Evolutionary conservation across 2,888 invertebrate genomes (phyloP).

Genomic region (Danaus chrysippus): DNA sequence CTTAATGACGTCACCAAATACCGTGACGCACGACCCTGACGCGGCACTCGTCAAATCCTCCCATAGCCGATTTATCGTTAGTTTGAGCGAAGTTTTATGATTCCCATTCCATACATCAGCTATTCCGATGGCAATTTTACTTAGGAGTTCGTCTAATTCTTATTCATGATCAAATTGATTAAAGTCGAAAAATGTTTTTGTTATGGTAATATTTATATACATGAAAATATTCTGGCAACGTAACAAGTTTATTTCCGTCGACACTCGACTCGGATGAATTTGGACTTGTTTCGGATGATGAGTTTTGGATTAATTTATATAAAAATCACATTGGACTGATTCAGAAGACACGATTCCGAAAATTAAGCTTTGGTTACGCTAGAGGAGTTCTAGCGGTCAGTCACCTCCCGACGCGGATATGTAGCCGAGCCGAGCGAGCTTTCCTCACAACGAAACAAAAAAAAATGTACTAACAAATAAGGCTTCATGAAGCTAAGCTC

Average conservation of each 20-base stretch:
- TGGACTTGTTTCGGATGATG: background rate
- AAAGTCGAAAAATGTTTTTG: constrained; percentile 43
- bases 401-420: constrained; percentile 60
- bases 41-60: constrained; percentile 57
- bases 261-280: background rate
- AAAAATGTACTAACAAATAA: constrained; percentile 28
- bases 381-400: constrained; percentile 67
- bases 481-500: constrained; percentile 19
- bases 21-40: constrained; percentile 53
- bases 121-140: too few species aligned
- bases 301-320: background rate
- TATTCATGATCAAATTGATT: too few species aligned
- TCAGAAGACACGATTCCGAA: constrained; percentile 12
- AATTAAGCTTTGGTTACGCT: constrained; percentile 55
- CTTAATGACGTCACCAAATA: constrained; percentile 65
- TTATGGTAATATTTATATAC: constrained; percentile 4
- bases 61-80: constrained; percentile 63
- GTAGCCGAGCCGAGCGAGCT: constrained; percentile 32
- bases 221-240: too few species aligned
- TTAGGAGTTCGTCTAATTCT: too few species aligned
- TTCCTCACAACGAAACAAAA: constrained; percentile 42
- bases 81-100: constrained; percentile 31
- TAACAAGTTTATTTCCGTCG: too few species aligned
- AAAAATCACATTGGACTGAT: background rate
- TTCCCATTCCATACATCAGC: too few species aligned